These are phyloP conservation scores for Toxostoma redivivum DNA, from an alignment of 2,113 vertebrate genomes.

Conservation along the genomic window DNA sequence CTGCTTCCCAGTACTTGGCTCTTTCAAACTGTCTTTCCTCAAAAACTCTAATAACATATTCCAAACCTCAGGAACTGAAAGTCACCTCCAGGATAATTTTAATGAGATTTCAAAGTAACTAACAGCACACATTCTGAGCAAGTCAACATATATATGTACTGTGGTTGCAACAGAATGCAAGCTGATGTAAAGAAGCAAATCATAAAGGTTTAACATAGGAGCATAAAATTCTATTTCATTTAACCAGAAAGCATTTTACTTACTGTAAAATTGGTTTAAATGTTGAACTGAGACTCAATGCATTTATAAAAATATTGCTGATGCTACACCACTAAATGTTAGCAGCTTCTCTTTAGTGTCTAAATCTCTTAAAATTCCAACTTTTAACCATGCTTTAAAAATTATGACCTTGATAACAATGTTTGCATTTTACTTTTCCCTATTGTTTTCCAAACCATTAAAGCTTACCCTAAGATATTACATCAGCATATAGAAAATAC, in stretches of 20 bases:
- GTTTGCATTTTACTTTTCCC: neutral
- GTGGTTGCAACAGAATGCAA: neutral
- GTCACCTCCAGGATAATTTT: neutral
- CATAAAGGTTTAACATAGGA: neutral
- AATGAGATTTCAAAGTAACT: neutral
- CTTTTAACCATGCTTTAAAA: neutral
- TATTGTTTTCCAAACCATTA: neutral
- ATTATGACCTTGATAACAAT: neutral
- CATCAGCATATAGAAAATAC: neutral
- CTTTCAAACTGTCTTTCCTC: neutral
- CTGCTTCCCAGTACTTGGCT: neutral
- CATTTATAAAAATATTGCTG: neutral
- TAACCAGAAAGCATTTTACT: neutral
- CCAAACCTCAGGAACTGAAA: neutral
- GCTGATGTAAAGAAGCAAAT: neutral
- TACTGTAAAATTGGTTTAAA: neutral
- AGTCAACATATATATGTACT: neutral
- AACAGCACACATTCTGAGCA: neutral
- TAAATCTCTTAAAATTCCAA: neutral
- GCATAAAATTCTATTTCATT: neutral
- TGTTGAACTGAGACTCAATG: neutral
- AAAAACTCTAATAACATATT: neutral
- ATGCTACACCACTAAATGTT: neutral
- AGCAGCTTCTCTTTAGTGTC: neutral
- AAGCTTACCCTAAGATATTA: neutral